Base-by-base conservation (phyloP, 2,888 invertebrate species). In the Caenorhabditis zanzibari region DNA sequence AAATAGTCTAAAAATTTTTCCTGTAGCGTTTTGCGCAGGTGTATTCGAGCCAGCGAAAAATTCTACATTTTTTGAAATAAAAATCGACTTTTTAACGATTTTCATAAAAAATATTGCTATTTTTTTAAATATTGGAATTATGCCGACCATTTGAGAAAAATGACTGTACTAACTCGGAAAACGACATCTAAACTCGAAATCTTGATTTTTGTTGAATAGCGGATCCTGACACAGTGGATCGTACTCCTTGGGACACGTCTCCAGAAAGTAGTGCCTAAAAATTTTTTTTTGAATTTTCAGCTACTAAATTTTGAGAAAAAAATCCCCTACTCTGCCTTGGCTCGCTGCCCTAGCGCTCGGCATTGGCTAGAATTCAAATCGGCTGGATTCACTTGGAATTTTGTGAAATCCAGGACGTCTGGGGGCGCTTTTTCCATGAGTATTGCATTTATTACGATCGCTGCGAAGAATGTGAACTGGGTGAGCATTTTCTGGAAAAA, bases 211-310 rank as follows among this genome's bases (percentile, higher is more conserved):
- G 32, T 82, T 64, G 54, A 74, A 79, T 4, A 82, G 44, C 12
- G 82, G 74, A 56, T 77, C 73, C 38, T 69, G 26, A 54, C 82
- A 82, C 1, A 38, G 24, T 16, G 82, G 61, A 64, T 82, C 73
- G 58, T 38, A 82, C 4, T 19, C 10, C 3, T 22, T 14, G 7
- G 82, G 82, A 26, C 82, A 82, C 9, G 81, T 82, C 14, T 75
- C 22, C 19, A 44, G 35, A 6, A 80, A 12, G 7, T 16, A 72
- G 28, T 66, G 64, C 19, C 66, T 80, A 66, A 19, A 74, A 74
- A 49, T 7, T 6, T 12, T 35, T n/a, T n/a, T n/a, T 41, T 0
- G 41, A 5, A 41, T 41, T 22, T 22, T 22, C 12, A 10, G 6
- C 1, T 12, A n/a, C n/a, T 54, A 24, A 0, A 26, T 26, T 22